Evolutionary conservation across 2,888 invertebrate genomes (phyloP), one percentile per base, ranked within the genome.

Genomic region (Tipula unca): DNA sequence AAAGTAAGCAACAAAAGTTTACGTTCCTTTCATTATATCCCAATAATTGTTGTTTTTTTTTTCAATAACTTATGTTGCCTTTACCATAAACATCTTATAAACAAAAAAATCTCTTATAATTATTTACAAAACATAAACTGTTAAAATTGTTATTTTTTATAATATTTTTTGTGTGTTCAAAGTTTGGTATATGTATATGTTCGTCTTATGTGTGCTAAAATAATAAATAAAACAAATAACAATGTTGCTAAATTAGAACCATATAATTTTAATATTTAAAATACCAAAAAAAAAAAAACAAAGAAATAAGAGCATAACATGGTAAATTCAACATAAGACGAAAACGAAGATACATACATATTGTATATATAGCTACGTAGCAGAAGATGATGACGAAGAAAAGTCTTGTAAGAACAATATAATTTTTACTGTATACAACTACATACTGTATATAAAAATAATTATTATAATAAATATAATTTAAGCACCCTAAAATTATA

Each of bases 401-500:
- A 69, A 69, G 4, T 69, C 25, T 69, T 69, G 69, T 69, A 69
- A 20, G 69, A 48, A 69, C 69, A 69, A 20, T 13, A 69, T 25
- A 69, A 69, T 69, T 69, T 69, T 0, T 8, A 69, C 69, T 6
- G 6, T 69, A 69, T 25, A 48, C 6, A n/a, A 2, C 2, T 42
- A 48, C n/a, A 48, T 69, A 69, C 1, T 35, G 35, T 42, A 48
- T 17, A 69, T 25, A 20, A 69, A 25, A 8, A 69, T 25, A 20
- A 69, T 69, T 25, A 69, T 69, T 69, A 69, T 69, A 25, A 69
- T 69, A 69, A 69, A 69, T 69, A 69, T 69, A 69, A 69, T 69
- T 69, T 69, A 69, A 69, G 69, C 69, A 69, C 69, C 69, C 69
- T 69, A 69, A 69, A 69, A 69, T 69, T 69, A 69, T 69, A 69